Base-by-base conservation (phyloP, 1,140 invertebrate species). In the Lucilia sericata region DNA sequence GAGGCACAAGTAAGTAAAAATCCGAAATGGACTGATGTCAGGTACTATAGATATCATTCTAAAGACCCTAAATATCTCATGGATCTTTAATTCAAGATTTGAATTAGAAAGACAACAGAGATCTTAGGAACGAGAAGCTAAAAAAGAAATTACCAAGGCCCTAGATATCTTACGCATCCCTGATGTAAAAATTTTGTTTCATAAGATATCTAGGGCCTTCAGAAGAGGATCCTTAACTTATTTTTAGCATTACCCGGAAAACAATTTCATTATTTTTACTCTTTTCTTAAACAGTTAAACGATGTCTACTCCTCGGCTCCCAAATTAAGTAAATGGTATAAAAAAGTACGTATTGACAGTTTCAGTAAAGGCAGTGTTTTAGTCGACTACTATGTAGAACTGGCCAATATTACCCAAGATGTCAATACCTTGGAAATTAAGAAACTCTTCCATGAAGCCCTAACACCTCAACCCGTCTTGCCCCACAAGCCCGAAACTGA, bases 341-440 rank as follows among this genome's bases (percentile, higher is more conserved):
- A 96, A 87, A 95, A 95, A 86, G 94, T 97, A 82, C 94, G 95
- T 83, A 97, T 98, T 83, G 97, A 98, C 90, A 95, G 95, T 76
- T 97, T 97, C 91, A 96, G 95, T 89, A 92, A 95, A 89, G 96
- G 96, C 84, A 97, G 96, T 86, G 94, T 97, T n/a, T 90, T 98
- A 13, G 97, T 97, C 1, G 96, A 97, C 89, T 98, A 97, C 88
- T 95, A 97, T 85, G 94, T 98, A 5, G 95, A 97, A 91, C 88
- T 98, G 76, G 94, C 94, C 84, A 94, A 97, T 86, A 92, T 97
- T 4, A 93, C 94, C n/a, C 92, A 94, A 84, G 94, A 93, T 88
- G 92, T 98, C n/a, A 94, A 96, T 86, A 97, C 96, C 0, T 91
- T 94, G 84, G 96, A 97, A 89, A 92, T 98, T 42, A 96, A 96